Evolutionary conservation across 2,797 vertebrate genomes (phyloP).

Genomic region (Thripadectes ignobilis): DNA sequence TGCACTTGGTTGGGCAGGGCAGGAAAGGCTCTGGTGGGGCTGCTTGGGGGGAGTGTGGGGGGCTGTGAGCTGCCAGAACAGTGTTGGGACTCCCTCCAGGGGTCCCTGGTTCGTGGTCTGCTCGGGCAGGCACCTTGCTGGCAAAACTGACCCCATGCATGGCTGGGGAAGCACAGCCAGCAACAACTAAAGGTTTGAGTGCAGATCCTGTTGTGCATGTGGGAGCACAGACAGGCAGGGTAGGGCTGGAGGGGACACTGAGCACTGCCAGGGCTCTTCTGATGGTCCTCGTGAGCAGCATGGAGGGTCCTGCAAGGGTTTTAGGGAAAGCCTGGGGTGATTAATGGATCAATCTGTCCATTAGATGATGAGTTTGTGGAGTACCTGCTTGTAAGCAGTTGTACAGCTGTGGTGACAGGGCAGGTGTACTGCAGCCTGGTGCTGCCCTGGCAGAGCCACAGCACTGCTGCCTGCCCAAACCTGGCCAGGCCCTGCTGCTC

Average conservation of each 20-base stretch:
- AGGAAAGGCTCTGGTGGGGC: background rate
- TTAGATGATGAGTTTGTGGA: background rate
- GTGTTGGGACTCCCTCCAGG: rapidly evolving
- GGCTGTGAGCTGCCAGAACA: background rate
- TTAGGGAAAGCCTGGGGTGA: background rate
- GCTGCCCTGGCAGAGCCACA: rapidly evolving
- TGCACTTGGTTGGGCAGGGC: background rate
- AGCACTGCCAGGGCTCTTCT: rapidly evolving
- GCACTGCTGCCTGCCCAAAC: background rate
- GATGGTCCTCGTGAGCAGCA: rapidly evolving
- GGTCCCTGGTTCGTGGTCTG: background rate
- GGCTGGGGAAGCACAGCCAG: background rate
- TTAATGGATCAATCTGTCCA: background rate
- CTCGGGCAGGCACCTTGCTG: background rate
- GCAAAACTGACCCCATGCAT: background rate
- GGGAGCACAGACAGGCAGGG: background rate
- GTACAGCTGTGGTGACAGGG: background rate
- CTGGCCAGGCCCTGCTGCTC: background rate
- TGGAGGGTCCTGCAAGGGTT: background rate
- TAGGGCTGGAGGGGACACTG: background rate
- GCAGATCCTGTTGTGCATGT: rapidly evolving
- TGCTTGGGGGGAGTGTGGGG: background rate
- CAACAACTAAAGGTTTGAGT: rapidly evolving
- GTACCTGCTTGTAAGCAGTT: no score
- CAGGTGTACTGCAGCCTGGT: background rate